A percentile compares a stretch with the other conserved stretches of the same genome.
phyloP scores from a whole-genome alignment of 2,888 invertebrate species.

The Temnothorax rugatulus region DNA sequence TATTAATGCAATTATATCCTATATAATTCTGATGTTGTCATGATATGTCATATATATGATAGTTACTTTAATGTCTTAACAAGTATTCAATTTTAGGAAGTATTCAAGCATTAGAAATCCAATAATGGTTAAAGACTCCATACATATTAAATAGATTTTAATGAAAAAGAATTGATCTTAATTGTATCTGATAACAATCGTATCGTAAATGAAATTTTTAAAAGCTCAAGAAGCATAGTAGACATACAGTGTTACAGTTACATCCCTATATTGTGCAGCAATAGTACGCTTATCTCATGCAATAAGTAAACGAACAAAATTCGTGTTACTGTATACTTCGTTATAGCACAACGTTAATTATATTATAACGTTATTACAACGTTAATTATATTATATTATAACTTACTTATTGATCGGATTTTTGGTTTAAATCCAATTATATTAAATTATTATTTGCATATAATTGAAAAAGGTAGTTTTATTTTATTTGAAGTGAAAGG shows the following conservation, averaged over 20 bases:
- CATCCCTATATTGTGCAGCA: not conserved
- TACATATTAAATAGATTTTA: slow-evolving; percentile 20
- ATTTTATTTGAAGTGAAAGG: not conserved
- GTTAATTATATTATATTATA: slow-evolving; percentile 9
- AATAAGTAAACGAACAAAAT: slow-evolving; percentile 23
- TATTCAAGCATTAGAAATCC: not conserved
- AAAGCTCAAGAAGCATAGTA: slow-evolving; percentile 37
- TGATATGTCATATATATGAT: slow-evolving; percentile 7
- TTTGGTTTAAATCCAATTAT: not conserved
- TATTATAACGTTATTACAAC: too few relatives aligned
- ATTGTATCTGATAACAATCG: slow-evolving; percentile 14
- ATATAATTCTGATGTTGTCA: slow-evolving; percentile 10
- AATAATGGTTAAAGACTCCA: not conserved
- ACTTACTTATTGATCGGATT: not conserved
- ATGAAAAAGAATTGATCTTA: not conserved
- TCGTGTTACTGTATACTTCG: not conserved
- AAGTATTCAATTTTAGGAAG: slow-evolving; percentile 10
- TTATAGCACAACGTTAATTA: not conserved
- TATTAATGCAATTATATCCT: not conserved
- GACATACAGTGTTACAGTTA: not conserved
- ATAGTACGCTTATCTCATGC: slow-evolving; percentile 24
- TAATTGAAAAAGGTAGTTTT: not conserved
- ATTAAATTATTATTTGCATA: not conserved
- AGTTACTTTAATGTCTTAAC: slow-evolving; percentile 17
- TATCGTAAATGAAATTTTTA: slow-evolving; percentile 4